Percentiles rank a stretch among this genome's conserved stretches.
phyloP scores from a whole-genome alignment of 2,113 vertebrate genomes.

The Hucho hucho region DNA sequence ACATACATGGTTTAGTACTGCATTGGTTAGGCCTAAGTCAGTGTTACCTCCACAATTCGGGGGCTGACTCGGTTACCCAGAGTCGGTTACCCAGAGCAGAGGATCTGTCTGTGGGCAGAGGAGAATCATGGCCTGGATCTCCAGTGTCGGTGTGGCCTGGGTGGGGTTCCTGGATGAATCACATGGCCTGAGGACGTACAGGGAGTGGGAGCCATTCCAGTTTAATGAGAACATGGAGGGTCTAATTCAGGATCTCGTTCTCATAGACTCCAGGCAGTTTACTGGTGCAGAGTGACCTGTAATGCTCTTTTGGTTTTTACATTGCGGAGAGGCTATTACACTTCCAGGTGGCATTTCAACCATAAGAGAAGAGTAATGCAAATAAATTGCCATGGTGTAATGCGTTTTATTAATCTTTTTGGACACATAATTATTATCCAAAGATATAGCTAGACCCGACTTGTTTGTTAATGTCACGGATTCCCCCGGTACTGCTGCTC shows the following conservation, averaged over 20 bases:
- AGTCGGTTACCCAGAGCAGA: not conserved
- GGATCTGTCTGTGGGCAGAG: not conserved
- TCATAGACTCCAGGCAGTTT: not conserved
- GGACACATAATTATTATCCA: too few species aligned
- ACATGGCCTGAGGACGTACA: conserved; percentile 1
- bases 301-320: not conserved
- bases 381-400: too few species aligned
- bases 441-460: too few species aligned
- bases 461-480: too few species aligned
- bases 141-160: not conserved
- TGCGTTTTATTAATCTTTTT: too few species aligned
- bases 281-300: not conserved
- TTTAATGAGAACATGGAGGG: not conserved
- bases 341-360: too few species aligned
- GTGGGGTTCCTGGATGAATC: not conserved
- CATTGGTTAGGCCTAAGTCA: too few species aligned
- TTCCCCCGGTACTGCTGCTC: too few species aligned
- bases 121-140: not conserved
- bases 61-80: not conserved
- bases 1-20: too few species aligned
- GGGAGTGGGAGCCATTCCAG: not conserved
- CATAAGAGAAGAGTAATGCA: too few species aligned
- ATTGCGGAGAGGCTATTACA: too few species aligned
- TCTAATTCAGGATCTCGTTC: not conserved
- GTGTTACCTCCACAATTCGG: not conserved